Evolutionary conservation across 2,797 vertebrate genomes (phyloP), one percentile per base, ranked within the genome.

Genomic region (Apodemus agrarius): DNA sequence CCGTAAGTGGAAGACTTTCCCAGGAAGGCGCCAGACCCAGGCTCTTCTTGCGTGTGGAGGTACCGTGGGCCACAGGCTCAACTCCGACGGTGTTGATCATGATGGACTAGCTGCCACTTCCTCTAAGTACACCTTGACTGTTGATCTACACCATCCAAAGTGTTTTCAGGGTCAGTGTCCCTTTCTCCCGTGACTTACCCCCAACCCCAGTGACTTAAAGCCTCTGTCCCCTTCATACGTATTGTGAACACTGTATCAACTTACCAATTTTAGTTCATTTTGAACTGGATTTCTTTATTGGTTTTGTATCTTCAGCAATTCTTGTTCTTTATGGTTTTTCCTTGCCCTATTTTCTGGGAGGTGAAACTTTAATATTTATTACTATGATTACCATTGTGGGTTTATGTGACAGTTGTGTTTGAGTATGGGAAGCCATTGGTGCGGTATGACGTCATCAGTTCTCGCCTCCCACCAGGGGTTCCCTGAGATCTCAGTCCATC

Each of bases 191-290:
- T 31, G 40, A 72, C 67, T 72, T n/a, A 37, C 17, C 4, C 43
- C 24, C 29, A 2, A 1, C 6, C 8, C 7, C 2, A 0, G 2
- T 14, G 74, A 74, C 52, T 34, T 43, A 12, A 0, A 5, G 74
- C 13, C 67, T 61, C 46, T 12, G 21, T 65, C 34, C 40, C 22
- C 21, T 21, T 83, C 65, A 9, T 26, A 10, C 3, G 4, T 13
- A 10, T 49, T 69, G 4, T 14, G 17, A n/a, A 34, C 3, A 29
- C 2, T 13, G 52, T 21, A 40, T 49, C 34, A n/a, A 24, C 26
- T 57, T 40, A 61, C 0, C 31, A 14, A 37, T 13, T 82, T 40
- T 19, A 81, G 24, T 54, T 72, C 69, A 69, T 76, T 75, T 37
- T n/a, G 11, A 57, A 46, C 37, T 54, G 22, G n/a, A n/a, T 61